Percentiles rank a stretch among this genome's conserved stretches.
phyloP scores from a whole-genome alignment of 2,113 vertebrate species.

The Paralichthys olivaceus region DNA sequence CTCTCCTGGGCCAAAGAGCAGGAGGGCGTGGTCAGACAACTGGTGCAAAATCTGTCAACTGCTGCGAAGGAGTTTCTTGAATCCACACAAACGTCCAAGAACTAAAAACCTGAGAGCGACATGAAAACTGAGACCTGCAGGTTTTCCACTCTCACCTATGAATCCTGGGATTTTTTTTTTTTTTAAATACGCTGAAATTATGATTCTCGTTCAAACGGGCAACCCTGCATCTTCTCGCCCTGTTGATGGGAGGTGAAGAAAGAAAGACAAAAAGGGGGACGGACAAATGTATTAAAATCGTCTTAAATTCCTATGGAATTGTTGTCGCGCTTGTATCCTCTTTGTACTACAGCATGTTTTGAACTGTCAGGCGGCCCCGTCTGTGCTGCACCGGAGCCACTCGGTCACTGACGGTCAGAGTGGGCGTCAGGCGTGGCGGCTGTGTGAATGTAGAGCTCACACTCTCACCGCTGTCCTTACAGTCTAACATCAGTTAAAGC shows the following conservation, averaged over 20 bases:
- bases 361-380: slow-evolving; percentile 34
- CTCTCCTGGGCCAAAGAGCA: slow-evolving; percentile 86
- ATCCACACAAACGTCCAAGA: slow-evolving; percentile 79
- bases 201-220: slow-evolving; percentile 42
- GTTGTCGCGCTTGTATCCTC: slow-evolving; percentile 65
- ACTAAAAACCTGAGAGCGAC: slow-evolving; percentile 49
- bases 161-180: slow-evolving; percentile 33
- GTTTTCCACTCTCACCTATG: slow-evolving; percentile 19
- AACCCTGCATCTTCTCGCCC: slow-evolving; percentile 22
- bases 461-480: not conserved
- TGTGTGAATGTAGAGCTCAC: slow-evolving; percentile 9
- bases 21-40: slow-evolving; percentile 71
- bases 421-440: slow-evolving; percentile 19
- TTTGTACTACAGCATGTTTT: slow-evolving; percentile 65
- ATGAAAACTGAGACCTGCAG: slow-evolving; percentile 35
- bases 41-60: slow-evolving; percentile 79
- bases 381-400: slow-evolving; percentile 39
- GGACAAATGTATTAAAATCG: slow-evolving; percentile 60
- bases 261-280: slow-evolving; percentile 25
- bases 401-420: slow-evolving; percentile 20
- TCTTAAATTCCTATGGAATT: slow-evolving; percentile 96
- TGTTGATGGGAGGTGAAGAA: slow-evolving; percentile 41
- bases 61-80: slow-evolving; percentile 80
- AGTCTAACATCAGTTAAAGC: slow-evolving; percentile 12
- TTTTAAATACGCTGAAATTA: slow-evolving; percentile 39